Base-by-base conservation (phyloP, 1,140 invertebrate genomes). In the Choristoneura fumiferana region DNA sequence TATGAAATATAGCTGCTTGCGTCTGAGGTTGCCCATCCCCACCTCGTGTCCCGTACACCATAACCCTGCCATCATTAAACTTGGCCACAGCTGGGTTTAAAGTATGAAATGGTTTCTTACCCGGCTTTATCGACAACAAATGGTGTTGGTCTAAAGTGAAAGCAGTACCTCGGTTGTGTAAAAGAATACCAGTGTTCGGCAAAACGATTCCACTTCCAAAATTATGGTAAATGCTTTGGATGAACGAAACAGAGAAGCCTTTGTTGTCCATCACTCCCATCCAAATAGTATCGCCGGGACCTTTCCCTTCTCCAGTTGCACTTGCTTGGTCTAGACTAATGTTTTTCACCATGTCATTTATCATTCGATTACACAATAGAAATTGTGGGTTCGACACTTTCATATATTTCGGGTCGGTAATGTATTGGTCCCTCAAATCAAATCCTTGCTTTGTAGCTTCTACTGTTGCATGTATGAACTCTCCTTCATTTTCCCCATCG, bases 381-480 rank as follows among this genome's bases (percentile, higher is more conserved):
- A 66, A 72, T 64, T 77, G 63, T 37, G 81, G 60, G 60, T 79
- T 67, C 1, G 17, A 22, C 15, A 75, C 60, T 64, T 71, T 77
- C 83, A 88, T 86, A 45, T 76, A 73, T 36, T 59, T 58, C 18
- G 83, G 85, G 63, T 88, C 85, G 12, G 81, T 85, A 56, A 88
- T 75, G 56, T 84, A 73, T 58, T 77, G 37, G 66, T 88, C 80
- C 54, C 84, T 72, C 54, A 88, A 54, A 52, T 71, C 54, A 67
- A 85, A 85, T 52, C 73, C 78, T 65, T 83, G 76, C 66, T 87
- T 87, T 57, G 85, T 87, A 58, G 82, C 81, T 78, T 87, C 85
- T 45, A 88, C 78, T 61, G 73, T 54, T 53, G 73, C 60, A 57
- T 88, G 85, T 65, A 88, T 73, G 67, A 88, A 84, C 73, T 83